phyloP scores from a whole-genome alignment of 2,797 vertebrate genomes.

The Pseudomugil gertrudae region DNA sequence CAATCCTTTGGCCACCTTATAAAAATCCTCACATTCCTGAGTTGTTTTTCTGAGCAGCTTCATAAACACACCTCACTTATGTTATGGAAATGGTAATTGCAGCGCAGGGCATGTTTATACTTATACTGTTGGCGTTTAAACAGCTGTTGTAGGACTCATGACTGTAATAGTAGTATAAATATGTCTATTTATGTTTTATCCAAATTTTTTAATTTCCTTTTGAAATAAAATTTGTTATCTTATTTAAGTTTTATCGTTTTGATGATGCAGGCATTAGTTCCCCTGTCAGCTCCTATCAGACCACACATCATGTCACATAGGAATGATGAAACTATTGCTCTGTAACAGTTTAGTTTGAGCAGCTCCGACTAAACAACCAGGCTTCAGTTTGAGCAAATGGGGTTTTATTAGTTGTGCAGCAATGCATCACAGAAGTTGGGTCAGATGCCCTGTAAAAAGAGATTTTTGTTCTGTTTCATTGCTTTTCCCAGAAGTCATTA shows the following conservation, averaged over 20 bases:
- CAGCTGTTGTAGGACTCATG: slow-evolving; percentile 20
- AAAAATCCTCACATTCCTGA: slow-evolving; percentile 44
- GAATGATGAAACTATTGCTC: background rate
- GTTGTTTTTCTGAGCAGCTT: slow-evolving; percentile 34
- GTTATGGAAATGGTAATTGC: slow-evolving; percentile 35
- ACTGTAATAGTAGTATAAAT: too few relatives aligned
- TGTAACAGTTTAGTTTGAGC: background rate
- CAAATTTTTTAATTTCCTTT: background rate
- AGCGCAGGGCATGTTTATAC: slow-evolving; percentile 32
- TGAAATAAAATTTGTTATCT: background rate
- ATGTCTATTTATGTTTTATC: too few relatives aligned
- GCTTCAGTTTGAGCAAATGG: background rate
- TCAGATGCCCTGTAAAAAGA: background rate
- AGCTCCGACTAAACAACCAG: background rate
- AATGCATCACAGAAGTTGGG: background rate
- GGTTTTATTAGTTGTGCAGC: background rate
- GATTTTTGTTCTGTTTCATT: background rate
- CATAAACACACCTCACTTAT: slow-evolving; percentile 50
- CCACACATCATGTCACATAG: background rate
- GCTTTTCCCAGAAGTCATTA: background rate
- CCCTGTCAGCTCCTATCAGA: background rate
- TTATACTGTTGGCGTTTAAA: slow-evolving; percentile 27
- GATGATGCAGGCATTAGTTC: background rate
- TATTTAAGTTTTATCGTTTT: background rate
- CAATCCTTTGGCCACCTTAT: slow-evolving; percentile 20